Percentiles rank a stretch among this genome's conserved stretches.
Conservation (phyloP, 2,888 invertebrate species). For the Cactoblastis cactorum region DNA sequence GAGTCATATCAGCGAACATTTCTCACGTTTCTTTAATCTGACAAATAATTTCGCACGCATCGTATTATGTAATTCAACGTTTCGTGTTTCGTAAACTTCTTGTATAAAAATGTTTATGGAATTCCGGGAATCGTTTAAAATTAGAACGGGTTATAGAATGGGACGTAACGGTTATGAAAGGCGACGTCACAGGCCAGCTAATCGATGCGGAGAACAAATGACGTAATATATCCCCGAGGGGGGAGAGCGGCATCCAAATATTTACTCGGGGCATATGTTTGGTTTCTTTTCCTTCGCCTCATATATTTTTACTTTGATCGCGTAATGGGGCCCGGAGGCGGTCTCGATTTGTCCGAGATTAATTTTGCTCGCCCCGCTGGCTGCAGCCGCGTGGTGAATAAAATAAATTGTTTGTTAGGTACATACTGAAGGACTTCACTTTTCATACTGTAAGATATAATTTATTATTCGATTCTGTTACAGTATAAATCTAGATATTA, state of each 20-base stretch:
- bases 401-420: slow-evolving; percentile 39
- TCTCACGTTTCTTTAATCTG: slow-evolving; percentile 57
- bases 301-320: slow-evolving; percentile 77
- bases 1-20: slow-evolving; percentile 50
- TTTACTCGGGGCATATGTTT: slow-evolving; percentile 74
- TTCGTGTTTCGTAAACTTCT: slow-evolving; percentile 14
- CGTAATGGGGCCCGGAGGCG: slow-evolving; percentile 67
- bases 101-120: slow-evolving; percentile 22
- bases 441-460: slow-evolving; percentile 3
- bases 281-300: slow-evolving; percentile 77
- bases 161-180: slow-evolving; percentile 48
- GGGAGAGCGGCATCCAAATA: slow-evolving; percentile 66
- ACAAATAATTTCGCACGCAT: slow-evolving; percentile 36
- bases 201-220: slow-evolving; percentile 74
- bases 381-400: slow-evolving; percentile 41
- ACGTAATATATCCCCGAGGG: slow-evolving; percentile 56
- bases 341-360: slow-evolving; percentile 68
- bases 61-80: slow-evolving; percentile 2
- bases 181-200: slow-evolving; percentile 61
- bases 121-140: slow-evolving; percentile 22
- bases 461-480: slow-evolving; percentile 5
- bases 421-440: slow-evolving; percentile 25
- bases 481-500: not conserved
- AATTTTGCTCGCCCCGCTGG: slow-evolving; percentile 53
- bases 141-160: slow-evolving; percentile 29